Evolutionary conservation across 2,113 vertebrate species (phyloP), one percentile per base, ranked within the genome.

Genomic region (Mola mola): DNA sequence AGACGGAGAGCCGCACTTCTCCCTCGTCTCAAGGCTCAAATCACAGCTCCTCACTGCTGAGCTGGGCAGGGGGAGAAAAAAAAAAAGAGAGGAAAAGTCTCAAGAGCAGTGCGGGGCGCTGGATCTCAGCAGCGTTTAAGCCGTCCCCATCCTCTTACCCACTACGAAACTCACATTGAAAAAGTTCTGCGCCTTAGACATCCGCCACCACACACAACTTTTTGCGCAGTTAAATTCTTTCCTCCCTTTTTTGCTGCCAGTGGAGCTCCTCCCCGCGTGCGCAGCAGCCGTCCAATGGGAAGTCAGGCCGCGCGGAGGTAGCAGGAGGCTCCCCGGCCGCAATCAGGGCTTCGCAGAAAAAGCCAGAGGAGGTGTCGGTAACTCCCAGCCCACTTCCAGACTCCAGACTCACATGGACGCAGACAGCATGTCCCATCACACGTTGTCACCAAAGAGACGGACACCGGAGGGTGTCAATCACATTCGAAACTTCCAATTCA

Each of bases 171-270:
- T 87, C 90, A 87, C 93, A 93, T 91, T 85, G 91, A 91, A 94
- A 95, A 95, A 93, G 90, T 92, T 93, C 93, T 93, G 92, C 92
- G 95, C 94, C 94, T 95, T 94, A 94, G 93, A 94, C 93, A 95
- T 95, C 95, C 93, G 95, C 95, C 94, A 94, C 92, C 92, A 84
- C 90, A 90, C 92, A 94, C 90, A 91, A 97, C 93, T 96, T 96
- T 74, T 96, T 94, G 95, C 94, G 93, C 93, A 94, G 94, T 94
- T 93, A 92, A 82, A 89, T 93, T 94, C 93, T 92, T 92, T 92
- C 83, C 86, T 86, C 81, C 84, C 37, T 83, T 90, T 76, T 87
- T 87, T 82, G 83, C 82, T 88, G 83, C 77, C 75, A 49, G 72
- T 26, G 57, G 81, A 84, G 90, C 94, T 85, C 91, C 94, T 84